Evolutionary conservation across 2,797 vertebrate species (phyloP), one percentile per base, ranked within the genome.

Genomic region (Rhabdophis nuchalis): DNA sequence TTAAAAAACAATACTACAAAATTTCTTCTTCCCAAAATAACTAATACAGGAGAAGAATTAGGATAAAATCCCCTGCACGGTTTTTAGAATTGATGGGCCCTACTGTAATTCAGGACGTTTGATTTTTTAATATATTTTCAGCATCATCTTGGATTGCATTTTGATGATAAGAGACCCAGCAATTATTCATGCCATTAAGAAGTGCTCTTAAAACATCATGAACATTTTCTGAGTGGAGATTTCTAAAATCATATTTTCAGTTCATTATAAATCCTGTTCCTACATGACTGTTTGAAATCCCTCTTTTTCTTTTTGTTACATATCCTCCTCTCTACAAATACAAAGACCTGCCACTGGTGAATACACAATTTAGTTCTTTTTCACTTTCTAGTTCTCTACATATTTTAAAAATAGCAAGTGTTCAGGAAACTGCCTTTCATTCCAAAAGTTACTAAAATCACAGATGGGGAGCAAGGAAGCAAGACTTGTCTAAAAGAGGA

Each of bases 241-340:
- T 95, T 96, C 94, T 95, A 93, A 92, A 95, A 92, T 92, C 82
- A 57, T 32, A 92, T 32, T 97, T 96, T 97, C 96, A 94, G 87
- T 97, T 97, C 96, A 95, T 95, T 96, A 95, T 95, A 96, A 93
- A 53, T 0, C 0, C 56, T 56, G 72, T 27, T 64, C 92, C 68
- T 94, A 88, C 68, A 93, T 96, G 95, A 91, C 86, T 94, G 89
- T 86, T 77, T 89, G 85, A 64, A 93, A 89, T 56, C 58, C 53
- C 92, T 87, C 82, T 94, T 91, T 94, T 92, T 77, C 93, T 85
- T 89, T 93, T 91, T 57, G 88, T 56, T 89, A 12, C 0, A 0
- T 93, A 92, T 91, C 95, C 96, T 96, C 96, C 94, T 64, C 88
- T 95, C 95, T 92, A 56, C 41, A 93, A 60, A 3, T 82, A 93